These are phyloP conservation scores for Jordanella pulchra DNA, from an alignment of 2,797 vertebrate species.

Conservation along the genomic window DNA sequence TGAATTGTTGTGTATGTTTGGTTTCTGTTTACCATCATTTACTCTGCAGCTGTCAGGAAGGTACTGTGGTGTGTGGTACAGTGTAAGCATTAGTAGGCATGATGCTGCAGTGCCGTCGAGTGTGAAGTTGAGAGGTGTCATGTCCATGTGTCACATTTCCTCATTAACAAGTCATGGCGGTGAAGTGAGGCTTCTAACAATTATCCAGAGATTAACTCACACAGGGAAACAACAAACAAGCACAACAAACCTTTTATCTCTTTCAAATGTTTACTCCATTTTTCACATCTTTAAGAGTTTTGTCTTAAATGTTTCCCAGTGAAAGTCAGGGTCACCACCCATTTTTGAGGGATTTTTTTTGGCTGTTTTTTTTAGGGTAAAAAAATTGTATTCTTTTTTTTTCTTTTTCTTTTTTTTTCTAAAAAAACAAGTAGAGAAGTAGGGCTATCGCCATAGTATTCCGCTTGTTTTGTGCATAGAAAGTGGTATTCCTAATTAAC, in stretches of 20 bases:
- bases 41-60: not conserved
- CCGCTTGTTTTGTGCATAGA: too few species aligned
- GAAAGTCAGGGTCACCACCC: not conserved
- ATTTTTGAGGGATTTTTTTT: too few species aligned
- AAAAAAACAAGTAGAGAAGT: too few species aligned
- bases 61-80: conserved; percentile 12
- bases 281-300: not conserved
- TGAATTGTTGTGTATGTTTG: not conserved
- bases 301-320: not conserved
- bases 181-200: conserved; percentile 39
- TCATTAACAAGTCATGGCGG: conserved; percentile 64
- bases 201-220: conserved; percentile 17
- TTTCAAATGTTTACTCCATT: not conserved
- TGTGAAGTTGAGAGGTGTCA: conserved; percentile 50
- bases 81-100: conserved; percentile 26
- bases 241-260: conserved; percentile 4
- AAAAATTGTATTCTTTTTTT: too few species aligned
- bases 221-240: conserved; percentile 3
- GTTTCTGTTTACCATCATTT: conserved; percentile 6
- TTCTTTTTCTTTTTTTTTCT: too few species aligned
- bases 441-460: too few species aligned
- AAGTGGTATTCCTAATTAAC: too few species aligned
- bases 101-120: conserved; percentile 38
- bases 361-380: too few species aligned
- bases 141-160: conserved; percentile 56